Evolutionary conservation across 2,888 invertebrate genomes (phyloP).

Genomic region (Ectemnius cavifrons): DNA sequence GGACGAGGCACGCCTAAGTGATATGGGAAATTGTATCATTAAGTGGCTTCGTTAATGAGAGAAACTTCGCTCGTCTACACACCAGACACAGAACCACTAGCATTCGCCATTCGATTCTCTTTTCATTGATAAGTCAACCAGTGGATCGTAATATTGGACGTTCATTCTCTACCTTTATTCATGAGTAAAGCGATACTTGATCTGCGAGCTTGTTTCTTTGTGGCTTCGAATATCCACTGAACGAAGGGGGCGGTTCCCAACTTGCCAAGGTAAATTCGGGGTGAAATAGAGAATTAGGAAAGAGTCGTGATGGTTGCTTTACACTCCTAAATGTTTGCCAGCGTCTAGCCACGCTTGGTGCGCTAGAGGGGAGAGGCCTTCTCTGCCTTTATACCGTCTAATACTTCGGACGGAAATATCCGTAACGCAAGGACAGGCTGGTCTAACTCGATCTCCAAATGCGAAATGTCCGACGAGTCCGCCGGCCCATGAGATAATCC

Average conservation of each 20-base stretch:
- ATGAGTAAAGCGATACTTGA: too few relatives aligned
- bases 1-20: neutral
- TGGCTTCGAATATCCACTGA: neutral
- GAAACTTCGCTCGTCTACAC: neutral
- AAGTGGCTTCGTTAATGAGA: conserved; percentile 1
- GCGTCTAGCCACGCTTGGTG: conserved; percentile 75
- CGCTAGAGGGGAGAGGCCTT: conserved; percentile 63
- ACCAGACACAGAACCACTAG: neutral
- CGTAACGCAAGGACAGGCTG: conserved; percentile 73
- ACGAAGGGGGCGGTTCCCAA: conserved; percentile 47
- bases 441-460: conserved; percentile 48
- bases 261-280: conserved; percentile 40
- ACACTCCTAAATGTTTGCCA: conserved; percentile 66
- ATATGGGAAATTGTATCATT: conserved; percentile 1
- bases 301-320: conserved; percentile 56
- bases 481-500: conserved; percentile 26
- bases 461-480: conserved; percentile 45
- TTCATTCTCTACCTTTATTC: too few relatives aligned
- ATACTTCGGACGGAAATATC: conserved; percentile 76
- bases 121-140: neutral
- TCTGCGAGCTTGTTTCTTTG: too few relatives aligned
- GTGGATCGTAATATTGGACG: too few relatives aligned
- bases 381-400: conserved; percentile 72
- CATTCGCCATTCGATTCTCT: neutral
- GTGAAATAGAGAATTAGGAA: conserved; percentile 60